Evolutionary conservation across 2,797 vertebrate species (phyloP).

Genomic region (Rhynchotus rufescens): DNA sequence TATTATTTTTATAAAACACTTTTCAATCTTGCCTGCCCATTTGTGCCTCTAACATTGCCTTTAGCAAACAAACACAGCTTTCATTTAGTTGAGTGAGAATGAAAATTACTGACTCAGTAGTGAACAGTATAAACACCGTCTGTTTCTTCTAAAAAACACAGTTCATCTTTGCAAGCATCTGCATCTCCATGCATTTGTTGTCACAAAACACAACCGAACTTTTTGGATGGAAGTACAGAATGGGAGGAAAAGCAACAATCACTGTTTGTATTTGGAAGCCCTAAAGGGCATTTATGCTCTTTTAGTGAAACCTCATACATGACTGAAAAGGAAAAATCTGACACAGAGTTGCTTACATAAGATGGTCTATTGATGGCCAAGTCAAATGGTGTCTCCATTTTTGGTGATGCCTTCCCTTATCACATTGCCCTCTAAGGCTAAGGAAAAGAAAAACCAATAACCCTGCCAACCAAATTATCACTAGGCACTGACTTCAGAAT

Average conservation of each 20-base stretch:
- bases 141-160: constrained; percentile 32
- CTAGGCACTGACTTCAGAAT: not conserved
- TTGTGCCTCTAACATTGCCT: constrained; percentile 29
- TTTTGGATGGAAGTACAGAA: not conserved
- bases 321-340: not conserved
- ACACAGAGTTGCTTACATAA: not conserved
- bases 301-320: not conserved
- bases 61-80: constrained; percentile 51
- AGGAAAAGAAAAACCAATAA: not conserved
- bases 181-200: not conserved
- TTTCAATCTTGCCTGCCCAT: not conserved
- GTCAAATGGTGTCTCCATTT: not conserved
- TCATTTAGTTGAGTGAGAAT: constrained; percentile 18
- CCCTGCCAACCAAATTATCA: not conserved
- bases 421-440: not conserved
- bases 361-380: not conserved
- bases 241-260: not conserved
- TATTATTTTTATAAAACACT: not conserved
- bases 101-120: constrained; percentile 47
- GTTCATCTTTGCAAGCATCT: not conserved
- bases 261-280: not conserved
- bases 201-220: not conserved
- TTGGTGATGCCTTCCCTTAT: not conserved
- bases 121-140: constrained; percentile 36
- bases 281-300: not conserved